Evolutionary conservation across 2,888 invertebrate species (phyloP).

Genomic region (Apomyelois bistriatella): DNA sequence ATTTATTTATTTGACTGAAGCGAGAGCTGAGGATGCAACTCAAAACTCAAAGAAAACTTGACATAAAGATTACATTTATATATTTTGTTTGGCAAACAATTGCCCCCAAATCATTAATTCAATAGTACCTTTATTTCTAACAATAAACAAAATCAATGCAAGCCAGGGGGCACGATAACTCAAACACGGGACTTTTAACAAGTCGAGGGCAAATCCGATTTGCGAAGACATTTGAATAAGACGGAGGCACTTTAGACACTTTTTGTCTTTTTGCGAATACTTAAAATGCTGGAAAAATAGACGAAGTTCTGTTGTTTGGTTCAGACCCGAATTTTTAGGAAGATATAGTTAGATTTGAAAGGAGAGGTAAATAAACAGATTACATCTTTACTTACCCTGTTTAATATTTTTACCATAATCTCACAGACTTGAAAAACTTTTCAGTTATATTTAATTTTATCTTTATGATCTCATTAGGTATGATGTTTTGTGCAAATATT

Average conservation of each 20-base stretch:
- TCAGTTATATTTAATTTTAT: too few relatives aligned
- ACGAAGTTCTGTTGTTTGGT: background rate
- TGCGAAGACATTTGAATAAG: conserved; percentile 71
- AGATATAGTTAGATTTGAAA: background rate
- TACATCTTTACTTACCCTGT: too few relatives aligned
- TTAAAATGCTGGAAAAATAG: conserved; percentile 8
- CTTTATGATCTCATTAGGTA: too few relatives aligned
- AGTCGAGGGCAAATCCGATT: conserved; percentile 71
- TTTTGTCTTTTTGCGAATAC: conserved; percentile 18
- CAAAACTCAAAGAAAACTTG: too few relatives aligned
- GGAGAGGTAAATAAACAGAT: background rate
- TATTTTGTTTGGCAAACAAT: too few relatives aligned
- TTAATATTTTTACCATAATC: background rate
- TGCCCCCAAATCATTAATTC: background rate
- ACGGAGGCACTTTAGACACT: conserved; percentile 36
- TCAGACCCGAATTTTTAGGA: background rate
- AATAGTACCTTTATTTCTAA: conserved; percentile 20
- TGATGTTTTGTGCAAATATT: too few relatives aligned
- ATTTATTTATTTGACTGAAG: too few relatives aligned
- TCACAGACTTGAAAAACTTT: too few relatives aligned
- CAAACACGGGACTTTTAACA: conserved; percentile 68
- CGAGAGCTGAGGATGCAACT: too few relatives aligned
- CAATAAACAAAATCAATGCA: conserved; percentile 43
- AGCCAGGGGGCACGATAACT: conserved; percentile 42
- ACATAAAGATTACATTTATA: too few relatives aligned